Conservation (phyloP, 1,140 invertebrate genomes). For the Scaptomyza hsui region DNA sequence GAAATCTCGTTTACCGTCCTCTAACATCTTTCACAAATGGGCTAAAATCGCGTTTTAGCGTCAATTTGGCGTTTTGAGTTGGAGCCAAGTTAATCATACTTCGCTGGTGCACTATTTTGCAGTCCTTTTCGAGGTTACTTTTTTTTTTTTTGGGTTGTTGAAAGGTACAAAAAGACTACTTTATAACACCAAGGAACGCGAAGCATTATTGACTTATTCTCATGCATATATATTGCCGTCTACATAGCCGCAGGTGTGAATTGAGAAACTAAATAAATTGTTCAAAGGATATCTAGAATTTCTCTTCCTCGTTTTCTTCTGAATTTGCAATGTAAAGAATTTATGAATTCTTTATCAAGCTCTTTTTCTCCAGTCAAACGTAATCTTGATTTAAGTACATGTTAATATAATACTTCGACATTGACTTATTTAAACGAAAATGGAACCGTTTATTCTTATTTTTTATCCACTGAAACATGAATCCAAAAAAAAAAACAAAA, state of each 20-base stretch:
- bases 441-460: neutral
- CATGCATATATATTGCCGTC: slow-evolving; percentile 8
- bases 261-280: neutral
- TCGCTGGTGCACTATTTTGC: slow-evolving; percentile 11
- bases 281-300: neutral
- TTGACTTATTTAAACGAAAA: neutral
- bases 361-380: neutral
- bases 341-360: neutral
- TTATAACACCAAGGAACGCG: slow-evolving; percentile 1
- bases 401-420: too few relatives aligned
- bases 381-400: too few relatives aligned
- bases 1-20: slow-evolving; percentile 6
- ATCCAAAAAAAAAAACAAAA: neutral
- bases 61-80: slow-evolving; percentile 47
- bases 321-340: neutral
- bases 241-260: slow-evolving; percentile 37
- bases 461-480: neutral
- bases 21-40: slow-evolving; percentile 7
- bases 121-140: neutral
- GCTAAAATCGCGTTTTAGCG: slow-evolving; percentile 20
- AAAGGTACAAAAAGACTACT: neutral
- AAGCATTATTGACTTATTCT: slow-evolving; percentile 14
- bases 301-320: too few relatives aligned
- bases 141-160: too few relatives aligned
- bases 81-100: slow-evolving; percentile 28